Conservation (phyloP, 2,113 vertebrate genomes). For the Scatophagus argus region DNA sequence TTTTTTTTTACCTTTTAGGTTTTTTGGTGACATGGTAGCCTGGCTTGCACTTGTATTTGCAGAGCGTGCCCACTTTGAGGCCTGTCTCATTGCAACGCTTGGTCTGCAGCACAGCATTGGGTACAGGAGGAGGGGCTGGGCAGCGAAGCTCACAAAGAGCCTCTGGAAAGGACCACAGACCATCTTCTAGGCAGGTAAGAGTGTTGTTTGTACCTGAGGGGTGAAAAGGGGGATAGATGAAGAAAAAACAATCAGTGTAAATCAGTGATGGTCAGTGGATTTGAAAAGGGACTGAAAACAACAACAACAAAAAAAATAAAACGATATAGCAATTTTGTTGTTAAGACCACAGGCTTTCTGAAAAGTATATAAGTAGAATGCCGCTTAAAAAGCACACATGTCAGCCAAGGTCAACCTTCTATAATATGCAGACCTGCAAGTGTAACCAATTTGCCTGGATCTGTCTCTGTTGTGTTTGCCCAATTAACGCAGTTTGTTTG, state of each 20-base stretch:
- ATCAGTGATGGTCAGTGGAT: not conserved
- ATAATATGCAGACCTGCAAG: no score
- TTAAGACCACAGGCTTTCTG: no score
- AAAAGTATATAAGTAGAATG: no score
- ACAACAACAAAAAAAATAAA: not conserved
- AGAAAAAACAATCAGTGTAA: not conserved
- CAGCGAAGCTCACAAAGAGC: constrained; percentile 97
- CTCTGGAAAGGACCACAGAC: constrained; percentile 98
- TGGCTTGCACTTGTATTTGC: constrained; percentile 98
- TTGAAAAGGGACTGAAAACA: not conserved
- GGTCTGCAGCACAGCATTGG: constrained; percentile 93
- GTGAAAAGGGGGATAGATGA: not conserved
- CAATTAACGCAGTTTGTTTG: no score
- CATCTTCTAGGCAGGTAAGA: constrained; percentile 94
- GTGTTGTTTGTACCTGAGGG: constrained; percentile 91
- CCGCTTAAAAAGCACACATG: no score
- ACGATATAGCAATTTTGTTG: no score
- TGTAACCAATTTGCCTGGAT: no score
- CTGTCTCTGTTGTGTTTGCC: no score
- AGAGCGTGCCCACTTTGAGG: constrained; percentile 95
- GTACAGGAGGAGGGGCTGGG: constrained; percentile 88
- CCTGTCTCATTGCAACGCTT: constrained; percentile 90
- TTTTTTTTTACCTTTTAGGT: constrained; percentile 88
- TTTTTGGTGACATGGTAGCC: constrained; percentile 94
- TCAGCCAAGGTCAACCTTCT: no score